Evolutionary conservation across 1,140 invertebrate genomes (phyloP).

Genomic region (Calephelis virginiensis): DNA sequence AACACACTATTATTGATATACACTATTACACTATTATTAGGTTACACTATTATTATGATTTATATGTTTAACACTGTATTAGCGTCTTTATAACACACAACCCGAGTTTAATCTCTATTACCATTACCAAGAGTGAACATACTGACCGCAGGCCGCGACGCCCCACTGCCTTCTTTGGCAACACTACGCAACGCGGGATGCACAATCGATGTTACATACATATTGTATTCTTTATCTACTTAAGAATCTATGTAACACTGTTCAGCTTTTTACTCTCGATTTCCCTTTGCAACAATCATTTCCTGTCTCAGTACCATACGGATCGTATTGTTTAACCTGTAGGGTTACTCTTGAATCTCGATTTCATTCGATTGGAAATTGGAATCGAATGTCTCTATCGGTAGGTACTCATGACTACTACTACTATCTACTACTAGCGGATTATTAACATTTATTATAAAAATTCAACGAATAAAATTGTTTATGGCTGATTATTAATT

Average conservation of each 20-base stretch:
- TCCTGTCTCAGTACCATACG: conserved; percentile 10
- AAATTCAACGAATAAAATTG: no score
- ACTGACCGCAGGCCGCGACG: conserved; percentile 27
- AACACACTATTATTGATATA: neutral
- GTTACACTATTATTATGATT: neutral
- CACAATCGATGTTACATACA: conserved; percentile 47
- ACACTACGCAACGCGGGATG: conserved; percentile 19
- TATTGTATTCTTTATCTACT: conserved; percentile 54
- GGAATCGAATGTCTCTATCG: no score
- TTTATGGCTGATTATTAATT: no score
- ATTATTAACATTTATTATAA: no score
- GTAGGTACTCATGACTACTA: no score
- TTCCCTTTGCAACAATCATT: conserved; percentile 35
- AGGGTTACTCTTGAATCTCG: no score
- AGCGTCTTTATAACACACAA: neutral
- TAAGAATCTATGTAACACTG: conserved; percentile 45
- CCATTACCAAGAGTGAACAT: conserved; percentile 25
- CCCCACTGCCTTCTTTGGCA: conserved; percentile 23
- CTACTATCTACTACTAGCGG: no score
- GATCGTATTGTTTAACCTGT: no score
- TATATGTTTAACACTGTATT: neutral
- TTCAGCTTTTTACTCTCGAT: conserved; percentile 40
- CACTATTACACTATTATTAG: neutral
- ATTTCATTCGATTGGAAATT: no score
- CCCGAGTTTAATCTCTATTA: conserved; percentile 24